A percentile compares a stretch with the other conserved stretches of the same genome.
Conservation (phyloP, 2,888 invertebrate species). For the Plagodis pulveraria region DNA sequence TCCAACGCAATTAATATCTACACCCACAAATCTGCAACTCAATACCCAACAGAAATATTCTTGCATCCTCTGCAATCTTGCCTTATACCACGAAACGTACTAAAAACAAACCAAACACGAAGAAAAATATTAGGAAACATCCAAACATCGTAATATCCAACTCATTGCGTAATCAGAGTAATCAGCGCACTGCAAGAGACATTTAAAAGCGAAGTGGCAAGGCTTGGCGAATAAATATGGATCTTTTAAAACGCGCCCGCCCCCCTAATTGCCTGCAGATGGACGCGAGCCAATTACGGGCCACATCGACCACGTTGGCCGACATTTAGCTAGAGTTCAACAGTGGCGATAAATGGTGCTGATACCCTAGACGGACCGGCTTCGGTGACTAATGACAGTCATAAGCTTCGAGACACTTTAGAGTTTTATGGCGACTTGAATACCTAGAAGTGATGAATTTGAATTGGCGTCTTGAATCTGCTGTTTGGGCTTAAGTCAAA, state of each 20-base stretch:
- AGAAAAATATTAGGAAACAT: conserved; percentile 9
- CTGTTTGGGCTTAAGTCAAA: too few relatives aligned
- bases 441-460: too few relatives aligned
- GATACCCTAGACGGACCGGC: conserved; percentile 56
- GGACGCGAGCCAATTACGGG: conserved; percentile 78
- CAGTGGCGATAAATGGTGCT: conserved; percentile 66
- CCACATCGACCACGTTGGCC: conserved; percentile 27
- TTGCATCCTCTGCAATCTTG: too few relatives aligned
- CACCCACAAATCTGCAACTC: too few relatives aligned
- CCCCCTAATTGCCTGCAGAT: conserved; percentile 81
- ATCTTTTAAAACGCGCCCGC: conserved; percentile 73
- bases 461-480: too few relatives aligned
- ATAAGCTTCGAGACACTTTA: conserved; percentile 36
- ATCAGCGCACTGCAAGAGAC: conserved; percentile 52
- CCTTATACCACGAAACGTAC: background rate
- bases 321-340: conserved; percentile 65
- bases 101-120: conserved; percentile 1
- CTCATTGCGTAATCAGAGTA: conserved; percentile 52
- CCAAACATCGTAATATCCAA: conserved; percentile 24
- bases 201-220: conserved; percentile 45
- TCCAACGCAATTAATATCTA: too few relatives aligned
- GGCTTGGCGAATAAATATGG: conserved; percentile 70
- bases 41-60: too few relatives aligned
- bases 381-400: conserved; percentile 56
- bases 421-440: conserved; percentile 5